These are phyloP conservation scores for Aurelia sp. DNA, from an alignment of 30 jellyfish, hydroid and myxozoan genomes.

Conservation along the genomic window DNA sequence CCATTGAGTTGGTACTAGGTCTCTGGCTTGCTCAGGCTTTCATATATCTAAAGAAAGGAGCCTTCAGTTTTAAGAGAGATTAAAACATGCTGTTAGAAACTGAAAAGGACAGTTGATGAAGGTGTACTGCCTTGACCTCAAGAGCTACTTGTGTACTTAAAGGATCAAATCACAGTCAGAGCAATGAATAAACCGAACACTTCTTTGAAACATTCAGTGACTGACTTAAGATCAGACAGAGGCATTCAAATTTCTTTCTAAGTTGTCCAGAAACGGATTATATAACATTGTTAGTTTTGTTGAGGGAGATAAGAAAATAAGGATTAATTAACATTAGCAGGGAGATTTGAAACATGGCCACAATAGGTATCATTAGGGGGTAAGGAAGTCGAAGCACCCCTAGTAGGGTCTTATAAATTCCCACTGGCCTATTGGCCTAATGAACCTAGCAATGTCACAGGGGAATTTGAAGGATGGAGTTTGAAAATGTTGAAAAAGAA, in stretches of 20 bases:
- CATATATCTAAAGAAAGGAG: background rate
- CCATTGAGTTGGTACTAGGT: too few relatives aligned
- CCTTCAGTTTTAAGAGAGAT: background rate
- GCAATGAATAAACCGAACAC: background rate
- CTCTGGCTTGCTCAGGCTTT: too few relatives aligned
- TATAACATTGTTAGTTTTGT: too few relatives aligned
- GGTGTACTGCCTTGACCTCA: background rate
- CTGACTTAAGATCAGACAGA: background rate
- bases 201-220: background rate
- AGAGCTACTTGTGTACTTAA: slow-evolving; percentile 12
- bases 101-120: background rate
- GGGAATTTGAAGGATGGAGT: too few relatives aligned
- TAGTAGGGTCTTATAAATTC: background rate
- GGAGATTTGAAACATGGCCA: too few relatives aligned
- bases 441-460: too few relatives aligned
- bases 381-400: background rate
- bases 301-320: too few relatives aligned
- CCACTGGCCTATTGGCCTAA: background rate
- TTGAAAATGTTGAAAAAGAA: too few relatives aligned
- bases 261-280: too few relatives aligned
- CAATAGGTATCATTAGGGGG: too few relatives aligned
- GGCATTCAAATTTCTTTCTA: too few relatives aligned
- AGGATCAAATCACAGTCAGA: background rate
- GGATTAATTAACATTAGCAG: too few relatives aligned
- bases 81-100: background rate